phyloP scores from a whole-genome alignment of 2,113 vertebrate genomes.

The Thamnophis sirtalis region DNA sequence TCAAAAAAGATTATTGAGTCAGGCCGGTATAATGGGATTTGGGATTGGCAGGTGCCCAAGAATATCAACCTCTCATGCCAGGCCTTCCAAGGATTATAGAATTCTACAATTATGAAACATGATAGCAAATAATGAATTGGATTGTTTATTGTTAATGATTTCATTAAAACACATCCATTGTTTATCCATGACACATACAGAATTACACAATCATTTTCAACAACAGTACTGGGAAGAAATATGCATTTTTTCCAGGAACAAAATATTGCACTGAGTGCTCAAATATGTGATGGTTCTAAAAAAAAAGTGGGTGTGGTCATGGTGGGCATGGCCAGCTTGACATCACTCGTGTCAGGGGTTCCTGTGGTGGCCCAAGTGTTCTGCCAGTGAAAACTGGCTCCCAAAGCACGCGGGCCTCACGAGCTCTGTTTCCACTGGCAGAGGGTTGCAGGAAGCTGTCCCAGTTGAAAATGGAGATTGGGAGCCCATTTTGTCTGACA shows the following conservation, averaged over 20 bases:
- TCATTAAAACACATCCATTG: neutral
- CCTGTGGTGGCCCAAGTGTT: no score
- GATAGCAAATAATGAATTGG: neutral
- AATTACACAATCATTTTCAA: neutral
- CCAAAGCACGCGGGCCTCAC: no score
- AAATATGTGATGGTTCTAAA: neutral
- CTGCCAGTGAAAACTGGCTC: no score
- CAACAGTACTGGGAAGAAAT: neutral
- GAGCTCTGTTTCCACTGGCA: no score
- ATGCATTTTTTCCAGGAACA: neutral
- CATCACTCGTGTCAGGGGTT: no score
- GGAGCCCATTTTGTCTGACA: no score
- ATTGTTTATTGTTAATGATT: neutral
- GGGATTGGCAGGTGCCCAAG: neutral
- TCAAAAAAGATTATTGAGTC: neutral
- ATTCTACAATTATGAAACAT: neutral
- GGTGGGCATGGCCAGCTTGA: no score
- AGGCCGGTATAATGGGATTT: neutral
- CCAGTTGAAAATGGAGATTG: no score
- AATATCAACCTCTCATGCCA: neutral
- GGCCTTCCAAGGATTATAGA: neutral
- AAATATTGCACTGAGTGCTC: neutral
- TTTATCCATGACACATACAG: neutral
- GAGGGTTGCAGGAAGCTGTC: no score
- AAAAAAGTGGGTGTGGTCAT: neutral